Conservation (phyloP, 2,113 vertebrate species). For the Antechinus stuartii region DNA sequence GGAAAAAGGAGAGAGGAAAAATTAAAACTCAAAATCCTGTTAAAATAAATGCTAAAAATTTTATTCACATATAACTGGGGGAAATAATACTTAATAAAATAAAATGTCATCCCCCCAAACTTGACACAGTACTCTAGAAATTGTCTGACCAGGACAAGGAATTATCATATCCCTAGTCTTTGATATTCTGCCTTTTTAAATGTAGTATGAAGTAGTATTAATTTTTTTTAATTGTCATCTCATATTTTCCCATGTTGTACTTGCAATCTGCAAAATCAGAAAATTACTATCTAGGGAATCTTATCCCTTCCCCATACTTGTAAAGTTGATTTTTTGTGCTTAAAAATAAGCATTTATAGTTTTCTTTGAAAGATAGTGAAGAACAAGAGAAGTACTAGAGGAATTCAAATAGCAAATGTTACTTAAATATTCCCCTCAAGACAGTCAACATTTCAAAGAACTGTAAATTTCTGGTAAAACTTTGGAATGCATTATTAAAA, state of each 20-base stretch:
- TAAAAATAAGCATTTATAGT: background rate
- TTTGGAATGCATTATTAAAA: background rate
- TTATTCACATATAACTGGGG: no score
- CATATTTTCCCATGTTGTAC: background rate
- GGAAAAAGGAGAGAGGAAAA: no score
- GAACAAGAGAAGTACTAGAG: background rate
- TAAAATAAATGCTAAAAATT: no score
- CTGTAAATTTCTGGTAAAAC: background rate
- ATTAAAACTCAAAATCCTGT: no score
- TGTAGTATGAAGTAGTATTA: background rate
- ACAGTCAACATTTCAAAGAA: background rate
- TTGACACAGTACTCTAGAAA: background rate
- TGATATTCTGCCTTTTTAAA: background rate
- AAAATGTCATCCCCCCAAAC: background rate
- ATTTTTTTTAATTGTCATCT: background rate
- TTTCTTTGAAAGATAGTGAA: background rate
- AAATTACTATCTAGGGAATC: background rate
- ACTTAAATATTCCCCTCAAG: background rate
- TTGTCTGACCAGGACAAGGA: background rate
- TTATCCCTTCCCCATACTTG: background rate
- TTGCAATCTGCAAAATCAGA: background rate
- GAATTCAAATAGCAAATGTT: background rate
- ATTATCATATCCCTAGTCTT: background rate
- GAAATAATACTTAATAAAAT: no score
- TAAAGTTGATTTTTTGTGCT: background rate